phyloP scores from a whole-genome alignment of 1,140 invertebrate species.

The Spodoptera litura region DNA sequence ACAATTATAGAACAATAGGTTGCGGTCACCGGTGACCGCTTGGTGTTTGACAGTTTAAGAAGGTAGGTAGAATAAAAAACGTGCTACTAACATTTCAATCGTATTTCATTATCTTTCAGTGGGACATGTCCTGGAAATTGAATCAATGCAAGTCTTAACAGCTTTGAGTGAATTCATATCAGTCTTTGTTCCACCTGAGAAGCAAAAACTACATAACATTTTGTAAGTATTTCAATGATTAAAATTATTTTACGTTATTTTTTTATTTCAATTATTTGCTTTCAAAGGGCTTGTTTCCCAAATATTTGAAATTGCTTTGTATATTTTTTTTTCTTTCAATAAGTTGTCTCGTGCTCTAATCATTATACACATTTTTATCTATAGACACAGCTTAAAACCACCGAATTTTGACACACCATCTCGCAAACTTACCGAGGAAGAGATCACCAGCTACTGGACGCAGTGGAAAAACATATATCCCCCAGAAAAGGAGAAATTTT shows the following conservation, averaged over 20 bases:
- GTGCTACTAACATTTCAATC: background rate
- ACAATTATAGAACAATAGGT: too few relatives aligned
- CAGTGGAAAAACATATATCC: conserved; percentile 75
- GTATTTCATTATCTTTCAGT: conserved; percentile 60
- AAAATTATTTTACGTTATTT: background rate
- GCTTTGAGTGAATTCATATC: conserved; percentile 87
- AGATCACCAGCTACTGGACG: conserved; percentile 76
- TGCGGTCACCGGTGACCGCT: too few relatives aligned
- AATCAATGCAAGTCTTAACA: conserved; percentile 86
- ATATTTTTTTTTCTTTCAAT: too few relatives aligned
- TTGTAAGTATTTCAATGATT: conserved; percentile 56
- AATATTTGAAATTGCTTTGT: background rate
- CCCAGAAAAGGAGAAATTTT: conserved; percentile 76
- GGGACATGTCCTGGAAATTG: conserved; percentile 86
- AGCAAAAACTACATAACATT: conserved; percentile 71
- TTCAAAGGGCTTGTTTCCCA: background rate
- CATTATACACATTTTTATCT: conserved; percentile 21
- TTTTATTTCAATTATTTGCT: too few relatives aligned
- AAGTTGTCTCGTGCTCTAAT: background rate
- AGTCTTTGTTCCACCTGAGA: conserved; percentile 77
- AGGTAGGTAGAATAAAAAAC: too few relatives aligned
- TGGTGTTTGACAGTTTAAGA: too few relatives aligned
- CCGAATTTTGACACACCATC: conserved; percentile 75
- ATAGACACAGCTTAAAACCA: conserved; percentile 73
- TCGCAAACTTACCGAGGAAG: conserved; percentile 66